Evolutionary conservation across 2,888 invertebrate genomes (phyloP), one percentile per base, ranked within the genome.

Genomic region (Drosophila falleni): DNA sequence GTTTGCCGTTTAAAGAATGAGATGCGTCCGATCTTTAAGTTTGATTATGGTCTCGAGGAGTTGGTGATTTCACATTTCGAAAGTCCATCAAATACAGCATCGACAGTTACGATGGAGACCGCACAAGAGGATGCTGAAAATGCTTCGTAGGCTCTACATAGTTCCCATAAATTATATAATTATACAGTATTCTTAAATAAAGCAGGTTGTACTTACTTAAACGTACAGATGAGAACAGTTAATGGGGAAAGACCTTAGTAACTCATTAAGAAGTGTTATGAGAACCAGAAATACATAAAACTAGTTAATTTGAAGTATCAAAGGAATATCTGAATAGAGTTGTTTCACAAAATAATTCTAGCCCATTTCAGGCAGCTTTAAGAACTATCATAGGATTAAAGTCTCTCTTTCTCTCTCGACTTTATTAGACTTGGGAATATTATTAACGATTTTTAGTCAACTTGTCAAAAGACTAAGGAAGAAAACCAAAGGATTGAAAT

Each of bases 11-110:
- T 91, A 6, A 80, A 89, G 8, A 59, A 29, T 1, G 81, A 89
- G 9, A 75, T 90, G 60, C 84, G 87, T 5, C 63, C 83, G 29
- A 87, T 90, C 37, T 92, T 93, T 39, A 85, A 81, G 49, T 90
- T 87, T 46, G 78, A 88, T 11, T 78, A 75, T 54, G 70, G 79
- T 3, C 78, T 90, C 26, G 90, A 91, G 9, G 89, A 91, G 51
- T 55, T 89, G 23, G 75, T 91, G 15, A 58, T 66, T 9, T 44
- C 78, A 95, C 65, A 85, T n/a, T 97, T 41, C 46, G 61, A 81
- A 8, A 59, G 60, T 15, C 58, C 64, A 26, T 90, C 91, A 41
- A 76, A 76, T 59, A 79, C 81, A 29, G 74, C 74, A 11, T 91
- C 90, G 2, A 90, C 84, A 15, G 79, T 78, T 6, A 87, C 90